A percentile compares a stretch with the other conserved stretches of the same genome.
Conservation (phyloP, 2,113 vertebrate genomes). For the Donacobius atricapilla region DNA sequence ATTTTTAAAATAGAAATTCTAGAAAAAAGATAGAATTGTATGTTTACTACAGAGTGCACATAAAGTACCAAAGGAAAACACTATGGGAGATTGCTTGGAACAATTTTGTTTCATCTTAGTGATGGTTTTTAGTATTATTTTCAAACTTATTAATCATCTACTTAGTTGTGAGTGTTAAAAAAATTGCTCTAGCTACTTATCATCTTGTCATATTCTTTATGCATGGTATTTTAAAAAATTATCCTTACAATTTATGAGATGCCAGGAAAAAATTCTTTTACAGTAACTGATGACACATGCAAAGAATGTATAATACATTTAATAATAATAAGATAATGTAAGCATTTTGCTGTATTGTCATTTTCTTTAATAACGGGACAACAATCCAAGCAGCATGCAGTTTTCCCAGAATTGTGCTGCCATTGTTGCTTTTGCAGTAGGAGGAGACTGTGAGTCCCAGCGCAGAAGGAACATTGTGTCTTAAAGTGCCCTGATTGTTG, state of each 20-base stretch:
- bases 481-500: not conserved
- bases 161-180: not conserved
- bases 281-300: not conserved
- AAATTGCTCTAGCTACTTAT: not conserved
- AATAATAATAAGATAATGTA: not conserved
- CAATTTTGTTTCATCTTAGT: not conserved
- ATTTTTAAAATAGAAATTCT: not conserved
- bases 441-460: not conserved
- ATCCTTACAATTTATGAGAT: not conserved
- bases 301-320: not conserved
- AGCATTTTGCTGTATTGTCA: not conserved
- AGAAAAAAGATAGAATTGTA: not conserved
- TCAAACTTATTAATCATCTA: constrained; percentile 1
- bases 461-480: not conserved
- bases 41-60: not conserved
- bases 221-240: not conserved
- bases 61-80: not conserved
- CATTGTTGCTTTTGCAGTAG: not conserved
- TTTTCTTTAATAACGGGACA: not conserved
- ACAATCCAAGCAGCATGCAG: not conserved
- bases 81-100: not conserved
- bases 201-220: constrained; percentile 11
- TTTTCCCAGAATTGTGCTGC: not conserved
- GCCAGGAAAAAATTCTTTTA: not conserved
- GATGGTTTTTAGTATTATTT: not conserved